A percentile compares a stretch with the other conserved stretches of the same genome.
Conservation (phyloP, 2,888 invertebrate genomes). For the Thysanoteuthis rhombus region DNA sequence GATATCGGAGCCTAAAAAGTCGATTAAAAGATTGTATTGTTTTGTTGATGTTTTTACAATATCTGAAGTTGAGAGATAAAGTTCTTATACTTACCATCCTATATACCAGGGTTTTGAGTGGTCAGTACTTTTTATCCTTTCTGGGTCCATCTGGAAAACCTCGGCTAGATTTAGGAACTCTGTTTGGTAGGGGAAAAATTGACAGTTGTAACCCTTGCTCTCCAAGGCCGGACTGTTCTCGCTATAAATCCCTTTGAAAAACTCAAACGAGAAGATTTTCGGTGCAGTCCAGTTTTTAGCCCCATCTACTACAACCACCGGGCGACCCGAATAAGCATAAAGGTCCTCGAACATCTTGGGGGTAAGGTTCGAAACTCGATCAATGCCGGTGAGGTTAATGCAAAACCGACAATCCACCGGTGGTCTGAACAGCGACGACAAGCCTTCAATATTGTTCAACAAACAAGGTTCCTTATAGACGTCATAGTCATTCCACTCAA, state of each 20-base stretch:
- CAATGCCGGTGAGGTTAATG: constrained; percentile 74
- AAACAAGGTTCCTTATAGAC: not conserved
- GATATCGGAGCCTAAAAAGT: too few species aligned
- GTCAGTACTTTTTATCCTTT: constrained; percentile 75
- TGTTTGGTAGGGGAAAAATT: constrained; percentile 92
- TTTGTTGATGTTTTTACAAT: too few species aligned
- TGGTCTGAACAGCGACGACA: constrained; percentile 73
- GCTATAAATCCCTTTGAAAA: constrained; percentile 79
- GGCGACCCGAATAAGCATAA: constrained; percentile 81
- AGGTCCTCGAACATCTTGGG: constrained; percentile 77
- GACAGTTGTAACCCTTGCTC: constrained; percentile 74
- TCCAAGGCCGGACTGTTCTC: constrained; percentile 68
- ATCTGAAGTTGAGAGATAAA: too few species aligned
- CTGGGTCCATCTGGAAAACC: constrained; percentile 82
- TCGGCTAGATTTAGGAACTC: constrained; percentile 82
- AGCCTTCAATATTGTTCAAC: not conserved
- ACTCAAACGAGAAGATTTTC: constrained; percentile 81
- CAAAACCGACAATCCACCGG: constrained; percentile 86
- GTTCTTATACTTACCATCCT: constrained; percentile 73
- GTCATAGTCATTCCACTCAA: not conserved
- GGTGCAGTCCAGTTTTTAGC: constrained; percentile 83
- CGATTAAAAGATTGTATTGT: too few species aligned
- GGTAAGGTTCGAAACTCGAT: constrained; percentile 76
- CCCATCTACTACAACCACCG: constrained; percentile 87
- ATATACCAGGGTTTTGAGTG: constrained; percentile 78